Conservation (phyloP, 2,113 vertebrate species). For the Oryzias curvinotus region DNA sequence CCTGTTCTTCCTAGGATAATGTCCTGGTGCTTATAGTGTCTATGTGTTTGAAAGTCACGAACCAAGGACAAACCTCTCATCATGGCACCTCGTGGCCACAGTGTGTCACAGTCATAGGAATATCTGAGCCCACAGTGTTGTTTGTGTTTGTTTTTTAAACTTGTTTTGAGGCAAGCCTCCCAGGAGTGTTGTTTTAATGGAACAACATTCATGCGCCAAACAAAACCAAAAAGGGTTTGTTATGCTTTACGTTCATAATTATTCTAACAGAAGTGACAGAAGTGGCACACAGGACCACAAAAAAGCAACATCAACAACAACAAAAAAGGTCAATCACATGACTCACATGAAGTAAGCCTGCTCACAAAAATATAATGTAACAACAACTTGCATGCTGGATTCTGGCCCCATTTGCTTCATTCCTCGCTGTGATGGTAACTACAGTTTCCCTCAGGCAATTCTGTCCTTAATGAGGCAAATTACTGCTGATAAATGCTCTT, state of each 20-base stretch:
- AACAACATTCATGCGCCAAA: too few species aligned
- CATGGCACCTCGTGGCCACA: conserved; percentile 37
- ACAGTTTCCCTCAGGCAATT: conserved; percentile 53
- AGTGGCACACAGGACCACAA: conserved; percentile 24
- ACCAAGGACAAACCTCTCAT: conserved; percentile 54
- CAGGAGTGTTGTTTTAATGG: too few species aligned
- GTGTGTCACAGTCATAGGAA: conserved; percentile 30
- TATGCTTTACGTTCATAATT: background rate
- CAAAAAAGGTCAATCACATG: conserved; percentile 12
- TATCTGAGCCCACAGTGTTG: conserved; percentile 33
- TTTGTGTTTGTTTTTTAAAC: conserved; percentile 57
- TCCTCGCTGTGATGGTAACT: conserved; percentile 49
- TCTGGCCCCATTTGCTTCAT: conserved; percentile 29
- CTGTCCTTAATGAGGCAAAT: conserved; percentile 68
- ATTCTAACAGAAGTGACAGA: conserved; percentile 20
- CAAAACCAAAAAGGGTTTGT: too few species aligned
- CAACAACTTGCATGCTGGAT: conserved; percentile 16
- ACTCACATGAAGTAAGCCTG: conserved; percentile 33
- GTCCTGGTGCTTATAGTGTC: background rate
- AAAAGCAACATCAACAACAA: conserved; percentile 13
- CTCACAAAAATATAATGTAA: conserved; percentile 16
- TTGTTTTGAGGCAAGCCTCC: conserved; percentile 45
- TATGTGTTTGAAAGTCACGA: conserved; percentile 3
- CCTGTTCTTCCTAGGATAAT: background rate
- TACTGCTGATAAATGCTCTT: conserved; percentile 56